These are phyloP conservation scores for Parasteatoda tepidariorum DNA, from an alignment of 1,140 invertebrate genomes.

Conservation along the genomic window DNA sequence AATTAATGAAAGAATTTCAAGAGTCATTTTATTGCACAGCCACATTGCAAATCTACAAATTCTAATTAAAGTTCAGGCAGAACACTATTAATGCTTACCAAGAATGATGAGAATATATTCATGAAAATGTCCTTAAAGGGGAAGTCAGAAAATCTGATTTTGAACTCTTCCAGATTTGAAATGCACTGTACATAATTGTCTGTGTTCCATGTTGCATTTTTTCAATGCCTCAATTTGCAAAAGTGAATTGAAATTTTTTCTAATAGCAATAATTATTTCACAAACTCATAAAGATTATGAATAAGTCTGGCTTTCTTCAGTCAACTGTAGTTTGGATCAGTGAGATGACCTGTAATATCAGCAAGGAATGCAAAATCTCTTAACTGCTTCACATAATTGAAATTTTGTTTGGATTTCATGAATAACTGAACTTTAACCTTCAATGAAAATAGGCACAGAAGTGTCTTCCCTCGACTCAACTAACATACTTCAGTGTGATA, in stretches of 20 bases:
- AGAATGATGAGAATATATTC: background rate
- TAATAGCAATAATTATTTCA: background rate
- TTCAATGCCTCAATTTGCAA: background rate
- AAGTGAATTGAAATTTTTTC: background rate
- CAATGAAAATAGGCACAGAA: background rate
- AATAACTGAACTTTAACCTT: background rate
- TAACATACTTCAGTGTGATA: background rate
- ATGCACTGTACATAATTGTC: background rate
- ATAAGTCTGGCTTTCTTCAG: background rate
- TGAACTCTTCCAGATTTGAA: background rate
- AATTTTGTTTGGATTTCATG: background rate
- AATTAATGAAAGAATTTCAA: no score
- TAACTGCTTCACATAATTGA: background rate
- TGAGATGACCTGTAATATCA: background rate
- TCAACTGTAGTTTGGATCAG: background rate
- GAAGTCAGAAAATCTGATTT: background rate
- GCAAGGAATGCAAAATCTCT: background rate
- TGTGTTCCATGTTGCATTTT: background rate
- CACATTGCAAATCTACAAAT: no score
- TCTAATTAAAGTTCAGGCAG: no score
- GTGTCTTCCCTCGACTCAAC: background rate
- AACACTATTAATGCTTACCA: background rate
- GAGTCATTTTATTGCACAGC: no score
- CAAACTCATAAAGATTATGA: background rate
- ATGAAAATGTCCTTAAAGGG: background rate